These are phyloP conservation scores for Aethina tumida DNA, from an alignment of 1,140 invertebrate species.

Conservation along the genomic window DNA sequence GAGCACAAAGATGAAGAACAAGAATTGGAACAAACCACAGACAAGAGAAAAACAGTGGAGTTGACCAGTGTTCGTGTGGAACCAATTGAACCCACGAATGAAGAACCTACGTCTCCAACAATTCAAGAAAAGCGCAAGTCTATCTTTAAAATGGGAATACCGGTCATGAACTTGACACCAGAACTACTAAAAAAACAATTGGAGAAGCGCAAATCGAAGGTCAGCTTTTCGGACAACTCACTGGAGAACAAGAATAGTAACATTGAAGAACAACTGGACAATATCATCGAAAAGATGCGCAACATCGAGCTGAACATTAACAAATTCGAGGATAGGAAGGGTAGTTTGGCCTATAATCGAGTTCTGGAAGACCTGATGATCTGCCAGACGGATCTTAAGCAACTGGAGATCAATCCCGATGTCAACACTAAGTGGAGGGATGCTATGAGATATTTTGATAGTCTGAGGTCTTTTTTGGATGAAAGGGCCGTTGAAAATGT, in stretches of 20 bases:
- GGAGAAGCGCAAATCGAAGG: slow-evolving; percentile 7
- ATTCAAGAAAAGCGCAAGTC: slow-evolving; percentile 19
- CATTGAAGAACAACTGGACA: slow-evolving; percentile 6
- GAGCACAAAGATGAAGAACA: slow-evolving; percentile 5
- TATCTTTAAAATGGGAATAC: slow-evolving; percentile 22
- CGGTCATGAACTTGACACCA: slow-evolving; percentile 18
- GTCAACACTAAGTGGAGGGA: too few relatives aligned
- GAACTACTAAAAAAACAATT: slow-evolving; percentile 1
- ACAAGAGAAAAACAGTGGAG: slow-evolving; percentile 19
- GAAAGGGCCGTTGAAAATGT: too few relatives aligned
- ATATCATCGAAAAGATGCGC: slow-evolving; percentile 15
- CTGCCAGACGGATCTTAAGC: slow-evolving; percentile 1
- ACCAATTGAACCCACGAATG: slow-evolving; percentile 6
- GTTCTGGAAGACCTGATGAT: slow-evolving; percentile 6
- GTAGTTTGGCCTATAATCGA: slow-evolving; percentile 11
- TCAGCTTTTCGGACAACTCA: neutral
- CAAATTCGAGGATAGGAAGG: slow-evolving; percentile 21
- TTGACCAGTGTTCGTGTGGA: slow-evolving; percentile 16
- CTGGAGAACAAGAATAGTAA: slow-evolving; percentile 2
- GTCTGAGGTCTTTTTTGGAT: too few relatives aligned
- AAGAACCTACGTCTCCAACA: slow-evolving; percentile 3
- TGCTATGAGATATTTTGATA: too few relatives aligned
- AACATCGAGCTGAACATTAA: slow-evolving; percentile 20
- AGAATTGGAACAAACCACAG: slow-evolving; percentile 2
- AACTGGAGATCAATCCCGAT: too few relatives aligned